phyloP scores from a whole-genome alignment of 2,888 invertebrate species.

The Dolichomitus sp. region DNA sequence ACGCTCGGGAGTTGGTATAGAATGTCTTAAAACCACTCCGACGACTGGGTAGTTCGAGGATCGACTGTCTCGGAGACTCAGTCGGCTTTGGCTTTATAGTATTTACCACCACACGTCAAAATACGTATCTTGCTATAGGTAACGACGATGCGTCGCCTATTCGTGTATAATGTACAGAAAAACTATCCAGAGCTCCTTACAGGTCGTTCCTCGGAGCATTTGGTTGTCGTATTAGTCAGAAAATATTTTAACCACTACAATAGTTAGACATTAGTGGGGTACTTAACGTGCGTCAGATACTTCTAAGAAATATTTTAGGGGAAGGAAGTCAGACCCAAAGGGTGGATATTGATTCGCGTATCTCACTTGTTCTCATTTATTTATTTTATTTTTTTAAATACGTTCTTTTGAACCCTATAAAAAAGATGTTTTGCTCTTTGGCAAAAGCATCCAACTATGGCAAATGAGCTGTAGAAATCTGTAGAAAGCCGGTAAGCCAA shows the following conservation, averaged over 20 bases:
- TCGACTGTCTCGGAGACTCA: constrained; percentile 54
- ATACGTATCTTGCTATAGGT: constrained; percentile 15
- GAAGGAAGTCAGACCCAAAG: too few relatives aligned
- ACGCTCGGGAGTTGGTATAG: background rate
- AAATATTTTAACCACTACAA: background rate
- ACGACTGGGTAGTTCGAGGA: constrained; percentile 42
- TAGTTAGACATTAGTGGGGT: too few relatives aligned
- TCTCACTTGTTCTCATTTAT: too few relatives aligned
- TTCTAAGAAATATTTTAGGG: too few relatives aligned
- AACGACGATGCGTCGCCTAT: background rate
- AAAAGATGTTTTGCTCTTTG: too few relatives aligned
- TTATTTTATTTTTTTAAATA: too few relatives aligned
- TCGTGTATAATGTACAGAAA: background rate
- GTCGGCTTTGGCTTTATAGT: constrained; percentile 64
- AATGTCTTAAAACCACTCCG: constrained; percentile 13
- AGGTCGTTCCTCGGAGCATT: background rate
- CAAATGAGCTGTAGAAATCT: too few relatives aligned
- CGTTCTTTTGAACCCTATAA: too few relatives aligned
- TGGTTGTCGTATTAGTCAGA: background rate
- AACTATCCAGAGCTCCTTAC: background rate
- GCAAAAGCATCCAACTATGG: too few relatives aligned
- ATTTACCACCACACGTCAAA: constrained; percentile 30
- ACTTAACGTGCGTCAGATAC: too few relatives aligned
- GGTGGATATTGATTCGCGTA: too few relatives aligned
- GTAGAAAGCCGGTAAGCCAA: too few relatives aligned